Base-by-base conservation (phyloP, 2,888 invertebrate species). In the Bhutanitis thaidina region DNA sequence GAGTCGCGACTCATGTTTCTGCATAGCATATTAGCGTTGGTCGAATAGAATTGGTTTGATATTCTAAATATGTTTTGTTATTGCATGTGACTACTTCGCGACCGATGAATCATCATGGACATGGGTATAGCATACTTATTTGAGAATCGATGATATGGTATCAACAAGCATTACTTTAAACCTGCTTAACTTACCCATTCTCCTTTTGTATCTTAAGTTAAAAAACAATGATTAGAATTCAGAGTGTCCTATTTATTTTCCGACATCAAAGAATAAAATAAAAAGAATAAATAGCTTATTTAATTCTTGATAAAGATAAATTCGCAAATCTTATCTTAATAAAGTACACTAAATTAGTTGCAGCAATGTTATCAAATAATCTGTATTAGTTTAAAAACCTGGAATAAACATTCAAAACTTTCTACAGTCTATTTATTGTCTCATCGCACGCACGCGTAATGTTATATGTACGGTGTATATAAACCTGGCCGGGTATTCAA, bases 401-500 rank as follows among this genome's bases (percentile, higher is more conserved):
- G 37, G 35, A 20, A 15, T 16, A 15, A 36, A 3, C 15, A 7
- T 29, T 13, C 14, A 15, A 20, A 52, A 47, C 47, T 52, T 52
- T 52, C 52, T 47, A 30, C 16, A 9, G 34, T 43, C 27, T 29
- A 36, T 40, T 48, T 48, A 48, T 36, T 27, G 40, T 27, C 27
- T 35, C 48, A 29, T 43, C 20, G n/a, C 32, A 15, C 30, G 35
- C 46, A 52, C 15, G 32, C 32, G 36, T 49, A 49, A 49, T 47
- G 39, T 41, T 27, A 29, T 35, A 13, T 38, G 27, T 34, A 39
- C 41, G 48, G 27, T 13, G 29, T n/a, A 15, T 41, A 14, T 37
- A 34, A 47, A 48, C 64, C 63, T 64, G 62, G 60, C 60, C 59
- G 49, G 46, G 27, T 43, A 43, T 53, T 49, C 50, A 45, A 46